Conservation (phyloP, 2,113 vertebrate species). For the Desmodus rotundus region DNA sequence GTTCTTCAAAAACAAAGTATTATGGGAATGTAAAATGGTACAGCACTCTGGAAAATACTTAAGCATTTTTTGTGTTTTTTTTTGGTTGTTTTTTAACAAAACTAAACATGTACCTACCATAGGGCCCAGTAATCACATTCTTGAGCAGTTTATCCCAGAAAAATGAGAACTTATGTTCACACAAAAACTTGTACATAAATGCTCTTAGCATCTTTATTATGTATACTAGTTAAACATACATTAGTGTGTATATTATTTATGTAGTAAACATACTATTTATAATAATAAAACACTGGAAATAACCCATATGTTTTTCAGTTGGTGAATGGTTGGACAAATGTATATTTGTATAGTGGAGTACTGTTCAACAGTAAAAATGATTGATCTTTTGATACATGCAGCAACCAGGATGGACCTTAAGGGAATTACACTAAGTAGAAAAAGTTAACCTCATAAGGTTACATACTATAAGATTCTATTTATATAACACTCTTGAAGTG, state of each 20-base stretch:
- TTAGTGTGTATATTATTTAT: not conserved
- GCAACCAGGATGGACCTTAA: not conserved
- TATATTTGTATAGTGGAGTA: not conserved
- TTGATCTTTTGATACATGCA: not conserved
- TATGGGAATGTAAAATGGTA: conserved; percentile 18
- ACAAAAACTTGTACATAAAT: not conserved
- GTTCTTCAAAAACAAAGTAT: conserved; percentile 32
- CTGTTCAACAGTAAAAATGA: not conserved
- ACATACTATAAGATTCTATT: not conserved
- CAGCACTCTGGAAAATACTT: not conserved
- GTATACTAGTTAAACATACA: not conserved
- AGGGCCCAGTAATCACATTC: not conserved
- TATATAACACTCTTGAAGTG: not conserved
- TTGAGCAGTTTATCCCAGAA: conserved; percentile 5
- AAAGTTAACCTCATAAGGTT: not conserved
- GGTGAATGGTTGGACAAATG: not conserved
- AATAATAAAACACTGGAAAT: conserved; percentile 9
- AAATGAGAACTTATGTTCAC: not conserved
- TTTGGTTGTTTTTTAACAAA: not conserved
- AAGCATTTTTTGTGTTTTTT: not conserved
- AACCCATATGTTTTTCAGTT: not conserved
- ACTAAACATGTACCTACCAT: not conserved
- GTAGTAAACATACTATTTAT: not conserved
- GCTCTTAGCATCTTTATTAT: conserved; percentile 16
- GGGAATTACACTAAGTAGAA: not conserved